Conservation (phyloP, 2,797 vertebrate genomes). For the Darevskia nairensis region DNA sequence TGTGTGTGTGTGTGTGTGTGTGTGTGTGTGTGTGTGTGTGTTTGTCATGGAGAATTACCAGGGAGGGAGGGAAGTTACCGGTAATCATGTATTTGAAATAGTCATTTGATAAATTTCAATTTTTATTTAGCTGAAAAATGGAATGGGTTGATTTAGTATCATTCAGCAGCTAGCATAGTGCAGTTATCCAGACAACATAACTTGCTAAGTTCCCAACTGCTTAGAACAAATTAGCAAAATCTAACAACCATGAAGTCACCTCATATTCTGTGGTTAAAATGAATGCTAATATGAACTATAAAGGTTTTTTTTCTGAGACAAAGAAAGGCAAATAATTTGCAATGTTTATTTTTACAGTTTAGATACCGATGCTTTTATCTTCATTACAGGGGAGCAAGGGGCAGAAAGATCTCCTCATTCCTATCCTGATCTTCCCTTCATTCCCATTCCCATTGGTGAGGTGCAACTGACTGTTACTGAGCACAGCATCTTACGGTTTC, state of each 20-base stretch:
- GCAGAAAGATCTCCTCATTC: neutral
- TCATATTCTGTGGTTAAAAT: neutral
- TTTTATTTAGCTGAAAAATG: neutral
- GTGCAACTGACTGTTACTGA: neutral
- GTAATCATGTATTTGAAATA: neutral
- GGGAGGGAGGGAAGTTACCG: neutral
- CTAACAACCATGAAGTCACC: no score
- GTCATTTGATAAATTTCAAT: neutral
- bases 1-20: no score
- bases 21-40: neutral
- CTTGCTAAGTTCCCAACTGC: no score
- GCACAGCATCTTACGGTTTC: neutral
- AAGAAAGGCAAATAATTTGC: neutral
- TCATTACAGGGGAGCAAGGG: neutral
- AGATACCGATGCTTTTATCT: neutral
- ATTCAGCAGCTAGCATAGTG: neutral
- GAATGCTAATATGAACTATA: neutral
- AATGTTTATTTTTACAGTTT: neutral
- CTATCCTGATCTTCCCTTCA: no score
- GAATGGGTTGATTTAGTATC: neutral
- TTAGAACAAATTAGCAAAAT: no score
- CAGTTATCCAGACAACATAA: no score
- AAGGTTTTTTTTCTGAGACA: neutral
- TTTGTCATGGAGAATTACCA: no score
- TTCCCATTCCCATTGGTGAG: neutral